phyloP scores from a whole-genome alignment of 2,797 vertebrate genomes.

The Sebastes trivittatus region DNA sequence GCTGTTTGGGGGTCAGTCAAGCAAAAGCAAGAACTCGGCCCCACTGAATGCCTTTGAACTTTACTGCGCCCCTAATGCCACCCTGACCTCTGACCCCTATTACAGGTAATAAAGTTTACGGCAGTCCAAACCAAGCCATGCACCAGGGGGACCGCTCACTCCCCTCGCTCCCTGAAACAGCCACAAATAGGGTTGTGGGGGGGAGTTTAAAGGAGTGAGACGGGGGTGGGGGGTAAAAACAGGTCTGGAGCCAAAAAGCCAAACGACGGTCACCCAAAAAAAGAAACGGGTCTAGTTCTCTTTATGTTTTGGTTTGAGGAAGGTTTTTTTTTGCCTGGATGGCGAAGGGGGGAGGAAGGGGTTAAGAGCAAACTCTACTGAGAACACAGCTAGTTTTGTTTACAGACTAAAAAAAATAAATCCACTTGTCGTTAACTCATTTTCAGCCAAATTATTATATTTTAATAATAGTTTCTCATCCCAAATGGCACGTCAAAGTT shows the following conservation, averaged over 20 bases:
- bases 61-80: constrained; percentile 94
- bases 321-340: constrained; percentile 26
- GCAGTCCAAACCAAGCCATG: constrained; percentile 98
- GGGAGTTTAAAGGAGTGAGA: constrained; percentile 66
- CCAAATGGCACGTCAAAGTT: constrained; percentile 69
- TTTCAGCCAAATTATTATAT: constrained; percentile 46
- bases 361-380: constrained; percentile 51
- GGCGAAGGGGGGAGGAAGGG: constrained; percentile 4
- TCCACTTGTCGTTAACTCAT: constrained; percentile 41
- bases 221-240: constrained; percentile 49
- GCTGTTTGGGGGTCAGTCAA: constrained; percentile 90
- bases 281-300: constrained; percentile 49
- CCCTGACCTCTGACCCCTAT: constrained; percentile 95
- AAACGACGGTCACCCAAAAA: constrained; percentile 81
- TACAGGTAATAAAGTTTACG: constrained; percentile 99
- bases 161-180: constrained; percentile 74
- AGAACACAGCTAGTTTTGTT: constrained; percentile 61
- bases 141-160: constrained; percentile 89
- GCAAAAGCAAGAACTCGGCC: constrained; percentile 90
- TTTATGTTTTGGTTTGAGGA: constrained; percentile 55
- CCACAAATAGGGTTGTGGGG: constrained; percentile 67
- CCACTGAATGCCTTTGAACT: constrained; percentile 95
- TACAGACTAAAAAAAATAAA: constrained; percentile 34
- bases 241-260: constrained; percentile 82
- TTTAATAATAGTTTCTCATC: constrained; percentile 40